phyloP scores from a whole-genome alignment of 2,113 vertebrate genomes.

The Phaetusa simplex region DNA sequence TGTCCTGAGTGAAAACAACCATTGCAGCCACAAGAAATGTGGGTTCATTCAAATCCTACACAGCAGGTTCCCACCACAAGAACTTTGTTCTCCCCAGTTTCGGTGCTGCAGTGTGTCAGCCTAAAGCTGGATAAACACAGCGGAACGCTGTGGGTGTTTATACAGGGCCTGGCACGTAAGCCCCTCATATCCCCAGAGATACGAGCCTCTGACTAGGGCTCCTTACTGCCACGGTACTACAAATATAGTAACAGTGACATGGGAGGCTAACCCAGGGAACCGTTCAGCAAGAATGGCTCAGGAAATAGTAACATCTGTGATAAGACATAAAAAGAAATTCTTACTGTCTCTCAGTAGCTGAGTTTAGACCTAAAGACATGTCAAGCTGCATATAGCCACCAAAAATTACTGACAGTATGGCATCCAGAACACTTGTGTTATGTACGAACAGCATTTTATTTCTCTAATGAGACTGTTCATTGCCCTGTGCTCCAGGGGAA shows the following conservation, averaged over 20 bases:
- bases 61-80: neutral
- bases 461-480: neutral
- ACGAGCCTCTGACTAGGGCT: neutral
- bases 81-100: neutral
- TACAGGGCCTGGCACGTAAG: neutral
- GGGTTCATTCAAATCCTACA: neutral
- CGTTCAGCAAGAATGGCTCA: neutral
- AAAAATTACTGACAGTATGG: neutral
- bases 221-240: neutral
- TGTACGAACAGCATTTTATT: neutral
- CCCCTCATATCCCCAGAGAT: neutral
- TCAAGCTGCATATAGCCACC: neutral
- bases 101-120: neutral
- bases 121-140: neutral
- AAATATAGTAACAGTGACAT: neutral
- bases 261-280: neutral
- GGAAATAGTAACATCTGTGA: conserved; percentile 14
- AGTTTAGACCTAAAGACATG: neutral
- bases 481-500: neutral
- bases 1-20: neutral
- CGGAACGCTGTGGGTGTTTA: neutral
- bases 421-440: neutral
- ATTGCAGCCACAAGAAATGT: neutral
- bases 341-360: neutral
- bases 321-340: conserved; percentile 3